phyloP scores from a whole-genome alignment of 35 echinoderm and acorn worm species.

The Heliocidaris tuberculata region DNA sequence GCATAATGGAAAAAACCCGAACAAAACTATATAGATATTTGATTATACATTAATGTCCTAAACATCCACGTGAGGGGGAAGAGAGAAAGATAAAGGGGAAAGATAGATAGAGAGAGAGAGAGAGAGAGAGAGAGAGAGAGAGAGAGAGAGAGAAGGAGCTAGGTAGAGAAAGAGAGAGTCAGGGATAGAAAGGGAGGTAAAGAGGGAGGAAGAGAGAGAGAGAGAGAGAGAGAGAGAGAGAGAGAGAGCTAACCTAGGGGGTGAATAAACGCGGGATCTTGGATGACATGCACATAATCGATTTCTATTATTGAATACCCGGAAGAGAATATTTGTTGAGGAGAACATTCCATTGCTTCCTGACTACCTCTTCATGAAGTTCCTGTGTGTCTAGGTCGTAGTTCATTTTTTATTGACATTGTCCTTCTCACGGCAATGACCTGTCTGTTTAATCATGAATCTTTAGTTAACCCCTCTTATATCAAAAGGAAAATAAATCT shows the following conservation, averaged over 20 bases:
- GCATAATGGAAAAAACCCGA: no score
- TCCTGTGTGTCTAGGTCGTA: background rate
- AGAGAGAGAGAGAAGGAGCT: background rate
- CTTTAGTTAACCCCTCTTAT: no score
- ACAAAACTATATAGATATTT: no score
- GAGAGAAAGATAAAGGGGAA: background rate
- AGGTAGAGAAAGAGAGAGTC: background rate
- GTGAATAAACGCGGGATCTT: background rate
- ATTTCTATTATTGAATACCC: background rate
- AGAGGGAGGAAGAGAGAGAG: background rate
- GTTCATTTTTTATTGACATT: background rate
- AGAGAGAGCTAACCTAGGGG: no score
- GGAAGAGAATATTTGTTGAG: background rate
- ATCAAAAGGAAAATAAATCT: no score
- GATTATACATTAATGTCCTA: no score
- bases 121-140: background rate
- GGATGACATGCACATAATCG: background rate
- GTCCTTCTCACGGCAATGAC: background rate
- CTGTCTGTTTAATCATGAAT: background rate
- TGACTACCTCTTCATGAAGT: no score
- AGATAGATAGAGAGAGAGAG: background rate
- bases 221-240: background rate
- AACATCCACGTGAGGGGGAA: background rate
- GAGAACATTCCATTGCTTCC: background rate
- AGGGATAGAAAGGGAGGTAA: no score